Percentiles rank a stretch among this genome's conserved stretches.
phyloP scores from a whole-genome alignment of 2,888 invertebrate species.

The Hoplodrina ambigua region DNA sequence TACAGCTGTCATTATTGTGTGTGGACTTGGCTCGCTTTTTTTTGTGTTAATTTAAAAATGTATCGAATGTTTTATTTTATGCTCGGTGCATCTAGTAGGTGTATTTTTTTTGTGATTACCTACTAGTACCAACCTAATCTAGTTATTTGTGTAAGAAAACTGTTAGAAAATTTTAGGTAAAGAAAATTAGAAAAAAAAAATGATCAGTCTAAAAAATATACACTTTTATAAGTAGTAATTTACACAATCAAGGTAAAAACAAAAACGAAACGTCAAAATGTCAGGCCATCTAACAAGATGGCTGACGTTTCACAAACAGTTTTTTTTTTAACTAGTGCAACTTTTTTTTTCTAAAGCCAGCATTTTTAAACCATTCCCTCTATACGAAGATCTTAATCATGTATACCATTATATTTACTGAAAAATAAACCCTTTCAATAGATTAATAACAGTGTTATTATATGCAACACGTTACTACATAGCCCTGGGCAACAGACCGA shows the following conservation, averaged over 20 bases:
- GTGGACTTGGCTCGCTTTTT: background rate
- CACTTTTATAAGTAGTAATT: background rate
- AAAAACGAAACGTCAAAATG: background rate
- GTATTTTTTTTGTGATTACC: constrained; percentile 12
- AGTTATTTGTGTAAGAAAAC: background rate
- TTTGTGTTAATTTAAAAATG: background rate
- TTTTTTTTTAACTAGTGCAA: background rate
- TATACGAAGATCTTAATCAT: constrained; percentile 22
- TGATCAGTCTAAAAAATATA: no score
- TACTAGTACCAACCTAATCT: background rate
- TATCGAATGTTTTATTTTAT: constrained; percentile 20
- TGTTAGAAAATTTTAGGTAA: background rate
- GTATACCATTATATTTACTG: constrained; percentile 23
- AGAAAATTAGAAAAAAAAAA: background rate
- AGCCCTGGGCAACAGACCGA: constrained; percentile 19
- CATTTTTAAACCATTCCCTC: background rate
- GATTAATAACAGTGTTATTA: constrained; percentile 47
- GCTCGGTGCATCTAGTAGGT: background rate
- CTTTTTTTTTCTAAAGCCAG: background rate
- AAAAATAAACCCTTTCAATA: constrained; percentile 34
- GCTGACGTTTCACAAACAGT: background rate
- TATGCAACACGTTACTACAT: constrained; percentile 43
- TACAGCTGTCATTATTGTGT: constrained; percentile 50
- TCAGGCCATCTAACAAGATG: background rate
- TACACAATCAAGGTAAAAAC: background rate